Conservation (phyloP, 2,797 vertebrate genomes). For the Microchirus variegatus region DNA sequence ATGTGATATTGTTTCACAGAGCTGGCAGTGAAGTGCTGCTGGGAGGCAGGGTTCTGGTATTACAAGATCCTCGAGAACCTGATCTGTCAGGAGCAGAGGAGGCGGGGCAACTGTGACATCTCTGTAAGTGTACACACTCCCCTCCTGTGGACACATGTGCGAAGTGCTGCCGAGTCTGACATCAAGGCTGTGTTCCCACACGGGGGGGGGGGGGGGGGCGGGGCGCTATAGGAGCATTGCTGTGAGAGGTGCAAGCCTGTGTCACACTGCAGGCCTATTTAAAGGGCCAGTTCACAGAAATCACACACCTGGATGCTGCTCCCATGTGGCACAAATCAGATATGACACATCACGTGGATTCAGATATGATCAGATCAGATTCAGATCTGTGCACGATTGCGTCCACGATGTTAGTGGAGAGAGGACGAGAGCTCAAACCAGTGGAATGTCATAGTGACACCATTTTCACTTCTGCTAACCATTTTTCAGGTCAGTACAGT, state of each 20-base stretch:
- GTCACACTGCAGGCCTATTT: background rate
- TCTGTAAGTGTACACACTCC: slow-evolving; percentile 84
- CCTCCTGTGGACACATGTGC: slow-evolving; percentile 44
- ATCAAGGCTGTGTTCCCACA: background rate
- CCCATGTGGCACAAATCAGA: too few relatives aligned
- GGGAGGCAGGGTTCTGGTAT: slow-evolving; percentile 83
- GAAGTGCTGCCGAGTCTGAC: slow-evolving; percentile 22
- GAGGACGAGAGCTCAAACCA: too few relatives aligned
- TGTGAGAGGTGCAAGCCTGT: background rate
- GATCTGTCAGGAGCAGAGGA: slow-evolving; percentile 82
- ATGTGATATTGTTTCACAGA: slow-evolving; percentile 73
- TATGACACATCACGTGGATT: too few relatives aligned
- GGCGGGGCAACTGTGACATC: slow-evolving; percentile 79
- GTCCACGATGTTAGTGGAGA: too few relatives aligned
- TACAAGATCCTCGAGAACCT: slow-evolving; percentile 88
- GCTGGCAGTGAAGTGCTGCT: slow-evolving; percentile 82
- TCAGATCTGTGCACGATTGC: too few relatives aligned
- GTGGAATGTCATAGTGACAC: too few relatives aligned
- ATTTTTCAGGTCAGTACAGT: too few relatives aligned
- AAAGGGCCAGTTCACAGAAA: too few relatives aligned
- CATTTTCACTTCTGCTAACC: too few relatives aligned
- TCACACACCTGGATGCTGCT: too few relatives aligned
- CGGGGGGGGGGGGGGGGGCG: too few relatives aligned
- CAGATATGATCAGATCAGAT: too few relatives aligned
- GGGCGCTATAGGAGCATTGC: background rate